Base-by-base conservation (phyloP, 1,140 invertebrate genomes). In the Rhysida immarginata region DNA sequence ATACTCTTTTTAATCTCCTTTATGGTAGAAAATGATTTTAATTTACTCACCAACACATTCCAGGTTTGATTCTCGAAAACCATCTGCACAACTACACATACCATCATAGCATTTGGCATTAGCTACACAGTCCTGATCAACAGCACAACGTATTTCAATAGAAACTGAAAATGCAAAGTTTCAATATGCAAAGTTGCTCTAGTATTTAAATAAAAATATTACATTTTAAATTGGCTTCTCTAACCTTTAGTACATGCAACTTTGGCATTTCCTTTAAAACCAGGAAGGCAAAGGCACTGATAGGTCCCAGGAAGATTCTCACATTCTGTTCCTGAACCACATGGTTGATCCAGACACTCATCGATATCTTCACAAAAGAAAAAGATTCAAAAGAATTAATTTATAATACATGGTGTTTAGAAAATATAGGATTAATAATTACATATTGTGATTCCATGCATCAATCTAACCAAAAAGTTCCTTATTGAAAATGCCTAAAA, bases 281-380 rank as follows among this genome's bases (percentile, higher is more conserved):
- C 86, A 35, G 78, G 77, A 11, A 83, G 83, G 70, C 86, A 90
- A 1, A 76, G 64, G 67, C 87, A 90, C 51, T 75, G 74, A 69
- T 79, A 89, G 59, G 75, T 80, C 51, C 83, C 84, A 20, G 78
- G 76, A 18, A 79, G 68, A 65, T 87, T 87, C 26, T 75, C 73
- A 64, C 85, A 89, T 8, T 80, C 65, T 2, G 84, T 83, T 58
- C 80, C 79, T 59, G 79, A 69, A 26, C 84, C 83, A 65, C 85
- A 88, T 35, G 83, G 77, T 56, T 68, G 71, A 56, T 75, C 70
- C 14, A 75, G 66, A 62, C 84, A 87, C 66, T 87, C 84, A 66
- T 87, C 75, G 14, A 78, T 64, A 65, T 86, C 83, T 66, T 51
- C 23, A 18, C 20, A 20, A 46, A 20, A 51, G 20, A 25, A 18